Evolutionary conservation across 2,113 vertebrate genomes (phyloP).

Genomic region (Melanerpes formicivorus): DNA sequence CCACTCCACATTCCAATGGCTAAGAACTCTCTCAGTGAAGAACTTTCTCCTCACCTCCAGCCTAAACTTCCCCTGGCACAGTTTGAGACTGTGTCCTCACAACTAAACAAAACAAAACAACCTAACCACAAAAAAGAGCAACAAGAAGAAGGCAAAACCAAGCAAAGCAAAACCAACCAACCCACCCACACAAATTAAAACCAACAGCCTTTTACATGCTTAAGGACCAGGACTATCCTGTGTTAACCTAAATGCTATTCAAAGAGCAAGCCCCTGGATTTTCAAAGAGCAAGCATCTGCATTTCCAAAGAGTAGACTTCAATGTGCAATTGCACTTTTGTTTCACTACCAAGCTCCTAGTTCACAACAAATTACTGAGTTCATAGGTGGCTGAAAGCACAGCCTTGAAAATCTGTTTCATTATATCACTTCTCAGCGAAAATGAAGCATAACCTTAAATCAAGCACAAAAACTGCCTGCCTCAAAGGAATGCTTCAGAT

Average conservation of each 20-base stretch:
- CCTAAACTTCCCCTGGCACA: no score
- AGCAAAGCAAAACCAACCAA: no score
- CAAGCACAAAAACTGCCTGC: not conserved
- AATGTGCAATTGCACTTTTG: not conserved
- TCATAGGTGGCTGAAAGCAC: not conserved
- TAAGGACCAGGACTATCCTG: not conserved
- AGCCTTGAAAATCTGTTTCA: not conserved
- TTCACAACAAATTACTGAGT: not conserved
- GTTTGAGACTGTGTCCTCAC: not conserved
- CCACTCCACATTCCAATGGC: no score
- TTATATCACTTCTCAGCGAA: not conserved
- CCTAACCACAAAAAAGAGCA: not conserved
- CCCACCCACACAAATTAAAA: not conserved
- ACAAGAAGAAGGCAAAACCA: no score
- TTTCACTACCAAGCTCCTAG: not conserved
- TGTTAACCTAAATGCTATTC: not conserved
- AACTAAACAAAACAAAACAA: not conserved
- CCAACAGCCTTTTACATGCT: not conserved
- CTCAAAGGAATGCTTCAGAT: conserved; percentile 32
- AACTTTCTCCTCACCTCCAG: no score
- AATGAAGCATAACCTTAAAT: not conserved
- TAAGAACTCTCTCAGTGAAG: no score
- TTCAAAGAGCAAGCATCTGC: not conserved
- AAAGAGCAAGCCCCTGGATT: not conserved
- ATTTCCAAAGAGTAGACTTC: not conserved